Evolutionary conservation across 2,113 vertebrate genomes (phyloP).

Genomic region (Microtus montanus): DNA sequence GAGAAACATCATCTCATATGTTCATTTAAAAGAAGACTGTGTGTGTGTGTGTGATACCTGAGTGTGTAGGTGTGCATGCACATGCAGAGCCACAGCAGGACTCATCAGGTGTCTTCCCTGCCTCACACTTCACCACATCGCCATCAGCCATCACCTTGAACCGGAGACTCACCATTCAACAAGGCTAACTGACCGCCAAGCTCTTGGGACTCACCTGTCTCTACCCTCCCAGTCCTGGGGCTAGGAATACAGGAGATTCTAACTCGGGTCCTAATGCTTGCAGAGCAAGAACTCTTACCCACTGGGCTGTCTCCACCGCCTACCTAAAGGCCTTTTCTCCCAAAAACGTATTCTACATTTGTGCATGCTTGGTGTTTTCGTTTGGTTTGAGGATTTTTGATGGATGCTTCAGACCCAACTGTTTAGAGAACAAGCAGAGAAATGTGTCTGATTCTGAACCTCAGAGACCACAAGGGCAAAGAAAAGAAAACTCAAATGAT

Average conservation of each 20-base stretch:
- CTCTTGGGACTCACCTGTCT: neutral
- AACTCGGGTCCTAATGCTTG: neutral
- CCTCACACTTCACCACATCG: neutral
- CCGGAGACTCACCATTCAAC: neutral
- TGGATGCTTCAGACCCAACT: neutral
- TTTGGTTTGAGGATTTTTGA: neutral
- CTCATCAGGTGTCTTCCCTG: neutral
- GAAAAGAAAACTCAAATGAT: neutral
- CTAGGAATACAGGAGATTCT: no score
- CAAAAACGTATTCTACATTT: no score
- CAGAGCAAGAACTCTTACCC: neutral
- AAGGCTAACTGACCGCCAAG: neutral
- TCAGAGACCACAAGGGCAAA: neutral
- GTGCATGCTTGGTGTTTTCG: no score
- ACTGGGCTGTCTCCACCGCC: neutral
- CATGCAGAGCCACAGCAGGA: neutral
- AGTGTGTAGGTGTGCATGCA: neutral
- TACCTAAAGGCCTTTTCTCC: neutral
- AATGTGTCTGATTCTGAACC: neutral
- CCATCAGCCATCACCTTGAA: neutral
- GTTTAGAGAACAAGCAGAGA: neutral
- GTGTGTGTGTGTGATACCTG: neutral
- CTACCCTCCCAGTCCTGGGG: neutral
- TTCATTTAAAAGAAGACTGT: neutral
- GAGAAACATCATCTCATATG: neutral